These are phyloP conservation scores for Lumbricus terrestris DNA, from an alignment of 2,888 invertebrate genomes.

Conservation along the genomic window DNA sequence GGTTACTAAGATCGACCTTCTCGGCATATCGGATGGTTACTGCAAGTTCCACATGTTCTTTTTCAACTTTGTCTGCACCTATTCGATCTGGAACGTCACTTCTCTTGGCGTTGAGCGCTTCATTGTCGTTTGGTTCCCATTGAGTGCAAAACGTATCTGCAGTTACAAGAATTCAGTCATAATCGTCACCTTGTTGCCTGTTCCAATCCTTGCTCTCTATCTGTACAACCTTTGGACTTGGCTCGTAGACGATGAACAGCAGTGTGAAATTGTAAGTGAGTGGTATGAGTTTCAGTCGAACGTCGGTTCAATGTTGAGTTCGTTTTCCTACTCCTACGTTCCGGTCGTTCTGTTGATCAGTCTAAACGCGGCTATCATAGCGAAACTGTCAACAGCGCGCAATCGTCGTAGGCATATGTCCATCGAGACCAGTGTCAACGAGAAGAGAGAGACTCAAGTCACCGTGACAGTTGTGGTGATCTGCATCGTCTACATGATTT, in stretches of 20 bases:
- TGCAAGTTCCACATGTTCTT: slow-evolving; percentile 26
- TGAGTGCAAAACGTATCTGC: slow-evolving; percentile 41
- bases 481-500: slow-evolving; percentile 27
- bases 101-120: slow-evolving; percentile 50
- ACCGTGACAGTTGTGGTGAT: slow-evolving; percentile 31
- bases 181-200: neutral
- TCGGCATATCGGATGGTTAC: slow-evolving; percentile 13
- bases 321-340: slow-evolving; percentile 30
- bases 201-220: neutral
- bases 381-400: slow-evolving; percentile 10
- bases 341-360: slow-evolving; percentile 26
- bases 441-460: slow-evolving; percentile 5
- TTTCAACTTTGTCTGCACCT: slow-evolving; percentile 21
- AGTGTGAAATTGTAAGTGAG: neutral
- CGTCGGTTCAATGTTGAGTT: slow-evolving; percentile 27
- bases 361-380: slow-evolving; percentile 24
- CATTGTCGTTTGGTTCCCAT: slow-evolving; percentile 50
- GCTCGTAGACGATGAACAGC: neutral
- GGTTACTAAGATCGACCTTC: neutral
- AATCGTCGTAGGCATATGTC: slow-evolving; percentile 20
- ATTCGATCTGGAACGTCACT: slow-evolving; percentile 46
- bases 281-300: slow-evolving; percentile 18
- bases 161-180: neutral
- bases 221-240: neutral
- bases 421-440: neutral